Evolutionary conservation across 2,797 vertebrate species (phyloP), one percentile per base, ranked within the genome.

Genomic region (Sebastes iracundus): DNA sequence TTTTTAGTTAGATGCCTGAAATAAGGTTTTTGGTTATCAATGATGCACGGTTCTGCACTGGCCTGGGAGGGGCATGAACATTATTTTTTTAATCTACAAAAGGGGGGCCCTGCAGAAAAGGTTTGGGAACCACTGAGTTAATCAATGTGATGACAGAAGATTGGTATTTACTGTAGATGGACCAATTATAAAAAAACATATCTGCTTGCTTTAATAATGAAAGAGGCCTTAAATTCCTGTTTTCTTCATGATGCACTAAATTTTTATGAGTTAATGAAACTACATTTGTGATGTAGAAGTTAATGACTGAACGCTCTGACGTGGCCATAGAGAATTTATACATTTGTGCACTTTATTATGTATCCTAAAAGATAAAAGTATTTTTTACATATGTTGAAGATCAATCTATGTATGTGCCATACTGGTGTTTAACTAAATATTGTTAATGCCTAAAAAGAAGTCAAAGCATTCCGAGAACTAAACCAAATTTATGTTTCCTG

Each of bases 261-360:
- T 65, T 5, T 27, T 9, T n/a, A 22, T 7, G 9, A 11, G 12
- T 62, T 55, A 20, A 55, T 68, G 23, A 77, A 53, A 78, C 70
- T 69, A 79, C 20, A 72, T 42, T 59, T 66, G 12, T 73, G 4
- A 72, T 53, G 13, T 65, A 22, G 14, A 77, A 16, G 12, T 58
- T 23, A 60, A 67, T 28, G n/a, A 42, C 2, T 27, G 1, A 67
- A 52, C 12, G 14, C 20, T 33, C 73, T 77, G n/a, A 61, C 3
- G 27, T 75, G 14, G 16, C 74, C 42, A 25, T 42, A 38, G 16
- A 70, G 4, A 35, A 22, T 30, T 22, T 49, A 60, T 8, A 27
- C 1, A 67, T 75, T 16, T 77, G 35, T 75, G 38, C 27, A 82
- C 55, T 84, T 80, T 82, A 56, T 68, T 67, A 56, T 82, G 33